These are phyloP conservation scores for Macrosoma leucophasiata DNA, from an alignment of 2,888 invertebrate species.

Conservation along the genomic window DNA sequence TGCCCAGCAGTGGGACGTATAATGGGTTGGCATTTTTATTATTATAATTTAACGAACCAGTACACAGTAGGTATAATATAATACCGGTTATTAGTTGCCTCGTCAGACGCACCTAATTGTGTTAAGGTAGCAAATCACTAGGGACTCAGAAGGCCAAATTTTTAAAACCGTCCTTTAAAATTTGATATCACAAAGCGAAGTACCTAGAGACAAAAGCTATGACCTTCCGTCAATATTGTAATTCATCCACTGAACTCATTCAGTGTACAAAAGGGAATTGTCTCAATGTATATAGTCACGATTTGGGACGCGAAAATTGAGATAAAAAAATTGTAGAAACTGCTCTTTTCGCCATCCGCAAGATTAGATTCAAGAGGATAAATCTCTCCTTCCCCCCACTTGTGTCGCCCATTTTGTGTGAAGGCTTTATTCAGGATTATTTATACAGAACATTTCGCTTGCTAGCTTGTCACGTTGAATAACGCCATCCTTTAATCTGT, in stretches of 20 bases:
- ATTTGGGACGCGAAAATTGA: constrained; percentile 43
- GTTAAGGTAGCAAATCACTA: too few relatives aligned
- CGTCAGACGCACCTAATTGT: too few relatives aligned
- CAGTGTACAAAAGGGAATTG: constrained; percentile 45
- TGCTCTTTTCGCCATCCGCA: constrained; percentile 66
- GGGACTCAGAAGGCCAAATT: too few relatives aligned
- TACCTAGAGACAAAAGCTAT: too few relatives aligned
- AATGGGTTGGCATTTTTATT: too few relatives aligned
- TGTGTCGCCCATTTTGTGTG: constrained; percentile 59
- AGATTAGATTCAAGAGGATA: constrained; percentile 72
- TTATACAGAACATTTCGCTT: constrained; percentile 61
- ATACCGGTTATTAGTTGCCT: too few relatives aligned
- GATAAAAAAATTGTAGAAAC: constrained; percentile 55
- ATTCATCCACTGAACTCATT: constrained; percentile 46
- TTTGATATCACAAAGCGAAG: too few relatives aligned
- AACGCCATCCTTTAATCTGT: constrained; percentile 51
- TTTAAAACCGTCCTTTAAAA: too few relatives aligned
- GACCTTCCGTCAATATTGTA: constrained; percentile 14
- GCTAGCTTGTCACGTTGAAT: constrained; percentile 52
- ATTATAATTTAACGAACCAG: too few relatives aligned
- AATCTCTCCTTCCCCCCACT: constrained; percentile 61
- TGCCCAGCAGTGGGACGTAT: too few relatives aligned
- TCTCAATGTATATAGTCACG: constrained; percentile 42
- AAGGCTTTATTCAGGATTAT: constrained; percentile 66
- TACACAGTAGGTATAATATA: too few relatives aligned